phyloP scores from a whole-genome alignment of 2,888 invertebrate species.

The Polyploca ridens region DNA sequence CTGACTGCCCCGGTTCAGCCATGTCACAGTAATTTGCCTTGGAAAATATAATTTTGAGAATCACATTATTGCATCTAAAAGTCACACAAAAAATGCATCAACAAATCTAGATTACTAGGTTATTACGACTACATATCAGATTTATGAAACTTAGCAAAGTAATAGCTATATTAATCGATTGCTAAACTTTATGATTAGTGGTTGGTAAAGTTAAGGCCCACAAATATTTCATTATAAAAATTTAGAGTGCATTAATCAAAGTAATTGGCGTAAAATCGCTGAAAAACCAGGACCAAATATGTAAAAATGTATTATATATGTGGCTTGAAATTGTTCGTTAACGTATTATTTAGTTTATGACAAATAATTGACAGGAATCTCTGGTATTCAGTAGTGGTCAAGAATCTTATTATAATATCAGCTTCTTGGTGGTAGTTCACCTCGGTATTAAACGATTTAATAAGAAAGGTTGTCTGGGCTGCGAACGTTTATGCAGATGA shows the following conservation, averaged over 20 bases:
- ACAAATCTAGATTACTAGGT: neutral
- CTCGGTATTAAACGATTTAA: conserved; percentile 57
- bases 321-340: neutral
- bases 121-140: neutral
- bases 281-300: neutral
- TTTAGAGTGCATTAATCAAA: too few relatives aligned
- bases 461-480: conserved; percentile 61
- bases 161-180: neutral
- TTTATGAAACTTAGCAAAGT: neutral
- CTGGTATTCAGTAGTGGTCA: too few relatives aligned
- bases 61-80: conserved; percentile 11
- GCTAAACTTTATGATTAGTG: neutral
- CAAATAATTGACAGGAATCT: conserved; percentile 23
- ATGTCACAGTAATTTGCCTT: conserved; percentile 38
- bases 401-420: conserved; percentile 33
- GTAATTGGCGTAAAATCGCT: too few relatives aligned
- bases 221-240: neutral
- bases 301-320: too few relatives aligned
- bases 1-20: conserved; percentile 47
- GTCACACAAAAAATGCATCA: neutral
- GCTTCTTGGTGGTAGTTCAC: conserved; percentile 46
- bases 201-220: neutral
- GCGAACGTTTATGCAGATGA: conserved; percentile 49
- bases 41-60: neutral
- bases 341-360: neutral